Evolutionary conservation across 1,140 invertebrate species (phyloP), one percentile per base, ranked within the genome.

Genomic region (Pseudomyrmex flavicornis): DNA sequence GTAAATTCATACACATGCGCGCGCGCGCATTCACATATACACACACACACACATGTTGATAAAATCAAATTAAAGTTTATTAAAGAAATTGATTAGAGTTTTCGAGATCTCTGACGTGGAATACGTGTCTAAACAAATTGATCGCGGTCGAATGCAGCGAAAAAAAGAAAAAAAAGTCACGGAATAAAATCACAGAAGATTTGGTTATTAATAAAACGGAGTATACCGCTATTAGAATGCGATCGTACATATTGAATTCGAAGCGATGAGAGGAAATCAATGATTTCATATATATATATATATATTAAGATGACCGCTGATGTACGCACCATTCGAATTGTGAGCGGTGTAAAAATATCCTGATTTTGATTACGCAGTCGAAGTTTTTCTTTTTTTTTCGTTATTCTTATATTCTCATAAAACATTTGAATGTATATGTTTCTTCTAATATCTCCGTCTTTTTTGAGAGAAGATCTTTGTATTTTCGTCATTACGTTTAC

Each of bases 201-300:
- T 72, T 12, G 50, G 44, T 80, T 80, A 72, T 72, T 80, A 80
- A 59, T 72, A 72, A 80, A 26, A 70, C 44, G 48, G 20, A 70
- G 35, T 46, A 26, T 13, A 13, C 44, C 20, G n/a, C 5, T 35
- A 35, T 35, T 35, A 35, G 5, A 35, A 35, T 35, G 54, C 54
- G 20, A 80, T 72, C 54, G 22, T 15, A 35, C 0, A 7, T 5
- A 59, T 20, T 72, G 66, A 80, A 59, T 50, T 20, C 54, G 54
- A 10, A 68, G 20, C 65, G 66, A 79, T 50, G 48, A 79, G 65
- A 80, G 54, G 54, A 80, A 80, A 80, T 80, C 76, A 80, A 80
- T 80, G 76, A 80, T 79, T 79, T 48, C 9, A 70, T 59, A 70
- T 59, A 70, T 70, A 80, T 59, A 70, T 59, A 70, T 59, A 70